Conservation (phyloP, 2,888 invertebrate species). For the Buathra laborator region DNA sequence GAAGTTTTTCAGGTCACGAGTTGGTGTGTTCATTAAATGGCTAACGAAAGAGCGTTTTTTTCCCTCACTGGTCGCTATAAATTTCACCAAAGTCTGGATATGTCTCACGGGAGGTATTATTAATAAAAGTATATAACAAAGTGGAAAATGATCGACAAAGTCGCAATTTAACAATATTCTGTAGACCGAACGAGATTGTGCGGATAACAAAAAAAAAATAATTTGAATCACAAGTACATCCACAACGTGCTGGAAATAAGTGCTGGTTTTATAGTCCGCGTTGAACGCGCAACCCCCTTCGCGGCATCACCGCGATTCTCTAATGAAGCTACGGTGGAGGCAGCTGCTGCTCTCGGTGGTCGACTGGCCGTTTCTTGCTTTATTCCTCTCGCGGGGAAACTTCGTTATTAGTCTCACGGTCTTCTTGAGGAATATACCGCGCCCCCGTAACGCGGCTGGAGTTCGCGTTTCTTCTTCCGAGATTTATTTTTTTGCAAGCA, state of each 20-base stretch:
- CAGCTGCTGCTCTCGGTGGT: slow-evolving; percentile 38
- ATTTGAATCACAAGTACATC: slow-evolving; percentile 21
- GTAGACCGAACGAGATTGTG: neutral
- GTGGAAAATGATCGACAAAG: neutral
- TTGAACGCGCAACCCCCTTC: slow-evolving; percentile 42
- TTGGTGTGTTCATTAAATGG: slow-evolving; percentile 10
- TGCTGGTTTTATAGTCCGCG: slow-evolving; percentile 23
- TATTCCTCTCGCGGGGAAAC: slow-evolving; percentile 59
- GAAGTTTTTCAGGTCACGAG: slow-evolving; percentile 1
- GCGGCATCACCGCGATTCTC: slow-evolving; percentile 59
- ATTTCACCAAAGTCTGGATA: neutral
- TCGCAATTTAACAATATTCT: neutral
- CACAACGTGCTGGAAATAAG: slow-evolving; percentile 8
- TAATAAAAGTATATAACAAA: neutral
- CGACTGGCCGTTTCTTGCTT: slow-evolving; percentile 61
- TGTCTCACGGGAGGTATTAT: neutral
- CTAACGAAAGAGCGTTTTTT: neutral
- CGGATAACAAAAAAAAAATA: neutral
- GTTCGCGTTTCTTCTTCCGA: slow-evolving; percentile 23
- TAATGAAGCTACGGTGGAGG: slow-evolving; percentile 65
- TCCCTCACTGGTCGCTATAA: neutral
- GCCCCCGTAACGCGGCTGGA: slow-evolving; percentile 12
- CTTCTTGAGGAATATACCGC: slow-evolving; percentile 37
- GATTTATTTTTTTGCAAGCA: slow-evolving; percentile 34
- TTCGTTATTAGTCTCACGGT: slow-evolving; percentile 68